These are phyloP conservation scores for Trisateles emortualis DNA, from an alignment of 2,888 invertebrate species.

Conservation along the genomic window DNA sequence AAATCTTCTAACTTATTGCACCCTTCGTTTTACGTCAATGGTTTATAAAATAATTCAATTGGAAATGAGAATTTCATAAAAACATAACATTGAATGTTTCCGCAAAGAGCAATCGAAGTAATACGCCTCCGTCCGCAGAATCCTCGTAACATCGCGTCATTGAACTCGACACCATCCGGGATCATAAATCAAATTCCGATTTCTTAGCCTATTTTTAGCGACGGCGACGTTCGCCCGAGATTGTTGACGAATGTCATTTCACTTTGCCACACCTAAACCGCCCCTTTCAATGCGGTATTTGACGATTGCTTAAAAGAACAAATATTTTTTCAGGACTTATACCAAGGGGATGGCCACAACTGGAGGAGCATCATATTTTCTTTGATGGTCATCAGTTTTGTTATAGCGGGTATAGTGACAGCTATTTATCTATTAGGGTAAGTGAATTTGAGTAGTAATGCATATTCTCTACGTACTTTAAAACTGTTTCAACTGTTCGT, in stretches of 20 bases:
- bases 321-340: constrained; percentile 88
- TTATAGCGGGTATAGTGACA: constrained; percentile 95
- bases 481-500: constrained; percentile 20
- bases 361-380: constrained; percentile 96
- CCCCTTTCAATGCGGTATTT: neutral
- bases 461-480: neutral
- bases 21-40: too few species aligned
- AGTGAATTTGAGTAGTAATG: constrained; percentile 53
- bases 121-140: constrained; percentile 27
- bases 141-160: constrained; percentile 40
- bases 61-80: constrained; percentile 13
- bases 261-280: constrained; percentile 25
- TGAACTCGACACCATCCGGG: constrained; percentile 47
- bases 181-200: constrained; percentile 56
- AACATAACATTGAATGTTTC: constrained; percentile 21
- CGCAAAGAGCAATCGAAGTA: constrained; percentile 30
- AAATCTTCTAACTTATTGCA: too few species aligned
- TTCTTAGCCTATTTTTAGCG: constrained; percentile 48
- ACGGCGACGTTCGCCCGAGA: constrained; percentile 26
- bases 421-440: constrained; percentile 95
- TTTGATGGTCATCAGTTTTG: constrained; percentile 94
- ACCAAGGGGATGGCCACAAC: constrained; percentile 94
- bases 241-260: constrained; percentile 43
- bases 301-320: constrained; percentile 13
- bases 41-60: neutral